Evolutionary conservation across 1,140 invertebrate genomes (phyloP).

Genomic region (Asbolus verrucosus): DNA sequence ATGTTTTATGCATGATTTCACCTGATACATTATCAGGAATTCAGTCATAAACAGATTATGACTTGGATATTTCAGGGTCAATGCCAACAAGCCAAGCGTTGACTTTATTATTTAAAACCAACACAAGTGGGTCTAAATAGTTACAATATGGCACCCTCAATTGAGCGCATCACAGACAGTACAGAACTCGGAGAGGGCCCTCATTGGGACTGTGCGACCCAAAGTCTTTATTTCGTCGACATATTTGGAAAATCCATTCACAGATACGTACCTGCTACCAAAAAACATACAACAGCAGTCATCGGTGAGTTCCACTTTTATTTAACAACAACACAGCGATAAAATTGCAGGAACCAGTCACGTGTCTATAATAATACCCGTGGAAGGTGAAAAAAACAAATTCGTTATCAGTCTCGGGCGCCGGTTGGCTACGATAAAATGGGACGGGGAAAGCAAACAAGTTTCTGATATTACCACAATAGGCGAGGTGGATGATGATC

Average conservation of each 20-base stretch:
- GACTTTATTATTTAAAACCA: no score
- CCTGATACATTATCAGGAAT: no score
- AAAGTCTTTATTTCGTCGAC: conserved; percentile 76
- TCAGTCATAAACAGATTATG: no score
- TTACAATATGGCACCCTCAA: conserved; percentile 5
- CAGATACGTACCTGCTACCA: conserved; percentile 50
- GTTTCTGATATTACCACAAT: conserved; percentile 54
- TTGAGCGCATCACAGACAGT: conserved; percentile 48
- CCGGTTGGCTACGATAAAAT: conserved; percentile 72
- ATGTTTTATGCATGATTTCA: no score
- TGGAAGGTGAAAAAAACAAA: conserved; percentile 70
- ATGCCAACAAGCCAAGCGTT: no score
- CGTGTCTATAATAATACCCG: conserved; percentile 72
- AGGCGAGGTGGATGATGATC: conserved; percentile 68
- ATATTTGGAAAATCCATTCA: conserved; percentile 69
- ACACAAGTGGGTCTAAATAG: no score
- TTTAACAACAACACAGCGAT: no score
- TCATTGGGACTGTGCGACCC: conserved; percentile 73
- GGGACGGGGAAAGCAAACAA: conserved; percentile 69
- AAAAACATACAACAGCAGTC: conserved; percentile 48
- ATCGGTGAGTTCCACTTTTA: conserved; percentile 55
- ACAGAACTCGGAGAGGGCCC: conserved; percentile 70
- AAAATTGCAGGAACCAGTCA: conserved; percentile 47
- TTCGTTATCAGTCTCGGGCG: conserved; percentile 74
- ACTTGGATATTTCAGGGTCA: no score